Conservation (phyloP, 1,140 invertebrate species). For the Artemia franciscana region DNA sequence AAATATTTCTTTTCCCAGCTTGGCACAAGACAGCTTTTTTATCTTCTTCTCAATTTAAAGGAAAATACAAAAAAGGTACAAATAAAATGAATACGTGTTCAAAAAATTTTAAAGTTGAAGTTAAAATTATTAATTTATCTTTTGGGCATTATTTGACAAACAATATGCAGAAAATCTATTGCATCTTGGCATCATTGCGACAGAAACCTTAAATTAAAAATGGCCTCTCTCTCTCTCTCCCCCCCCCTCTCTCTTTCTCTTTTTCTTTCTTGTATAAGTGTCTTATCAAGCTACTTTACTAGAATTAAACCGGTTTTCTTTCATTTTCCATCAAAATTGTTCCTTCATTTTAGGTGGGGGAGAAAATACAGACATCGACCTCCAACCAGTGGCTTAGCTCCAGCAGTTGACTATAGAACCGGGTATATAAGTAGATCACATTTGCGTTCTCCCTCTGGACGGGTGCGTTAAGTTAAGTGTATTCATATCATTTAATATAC, state of each 20-base stretch:
- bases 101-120: too few species aligned
- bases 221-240: too few species aligned
- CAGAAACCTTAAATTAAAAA: background rate
- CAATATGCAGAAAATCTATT: background rate
- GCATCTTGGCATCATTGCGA: background rate
- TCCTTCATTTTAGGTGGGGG: slow-evolving; percentile 41
- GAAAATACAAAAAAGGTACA: too few species aligned
- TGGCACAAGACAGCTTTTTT: too few species aligned
- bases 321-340: too few species aligned
- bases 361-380: slow-evolving; percentile 20
- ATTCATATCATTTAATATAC: too few species aligned
- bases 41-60: too few species aligned
- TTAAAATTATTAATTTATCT: too few species aligned
- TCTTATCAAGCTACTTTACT: background rate
- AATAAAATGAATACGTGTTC: too few species aligned
- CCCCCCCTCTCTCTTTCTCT: too few species aligned
- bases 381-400: slow-evolving; percentile 32
- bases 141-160: too few species aligned
- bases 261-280: background rate
- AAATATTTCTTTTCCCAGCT: too few species aligned
- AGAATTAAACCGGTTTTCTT: background rate
- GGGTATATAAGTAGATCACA: slow-evolving; percentile 63
- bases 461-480: slow-evolving; percentile 64
- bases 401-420: slow-evolving; percentile 32
- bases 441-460: slow-evolving; percentile 58